Base-by-base conservation (phyloP, 2,888 invertebrate species). In the Mythimna pallens region DNA sequence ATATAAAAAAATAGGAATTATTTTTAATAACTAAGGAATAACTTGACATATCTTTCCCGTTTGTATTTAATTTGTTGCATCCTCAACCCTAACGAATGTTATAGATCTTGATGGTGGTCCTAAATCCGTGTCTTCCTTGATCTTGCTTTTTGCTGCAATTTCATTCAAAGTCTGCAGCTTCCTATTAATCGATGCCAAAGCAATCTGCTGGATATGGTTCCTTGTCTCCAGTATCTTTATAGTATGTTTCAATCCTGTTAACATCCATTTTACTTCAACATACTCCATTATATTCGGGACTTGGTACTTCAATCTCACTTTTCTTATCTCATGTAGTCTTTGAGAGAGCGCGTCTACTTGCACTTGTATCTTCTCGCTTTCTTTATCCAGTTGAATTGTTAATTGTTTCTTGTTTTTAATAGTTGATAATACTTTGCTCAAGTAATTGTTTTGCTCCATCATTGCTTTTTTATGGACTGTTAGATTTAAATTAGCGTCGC, bases 221-320 rank as follows among this genome's bases (percentile, higher is more conserved):
- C 95, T 88, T 63, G 94, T 95, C 8, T 94, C 92, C 61, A 94
- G 85, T 55, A 93, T 80, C 58, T 94, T 95, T 25, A 96, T 90
- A 7, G 89, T 88, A 59, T 94, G 93, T 61, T 93, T 94, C 78
- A 97, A 88, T 55, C 96, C 96, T 0, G 93, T 88, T 1, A 97
- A 85, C 73, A 97, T 95, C 0, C 94, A 93, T 83, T 97, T 97
- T 0, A 96, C 91, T 52, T 91, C 89, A 0, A 97, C 96, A 54
- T 97, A 97, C 0, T 97, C 97, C 93, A 97, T 94, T 2, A 97
- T 89, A 73, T 97, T 96, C 0, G 97, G 97, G 0, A 97, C 96
- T 84, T 94, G 93, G 75, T 96, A 97, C 1, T 93, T 93, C 10
- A 89, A 84, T 66, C 94, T 90, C 0, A 97, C 89, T 75, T 92